These are phyloP conservation scores for Agrenia bidenticulata DNA, from an alignment of 2,888 invertebrate species.

Conservation along the genomic window DNA sequence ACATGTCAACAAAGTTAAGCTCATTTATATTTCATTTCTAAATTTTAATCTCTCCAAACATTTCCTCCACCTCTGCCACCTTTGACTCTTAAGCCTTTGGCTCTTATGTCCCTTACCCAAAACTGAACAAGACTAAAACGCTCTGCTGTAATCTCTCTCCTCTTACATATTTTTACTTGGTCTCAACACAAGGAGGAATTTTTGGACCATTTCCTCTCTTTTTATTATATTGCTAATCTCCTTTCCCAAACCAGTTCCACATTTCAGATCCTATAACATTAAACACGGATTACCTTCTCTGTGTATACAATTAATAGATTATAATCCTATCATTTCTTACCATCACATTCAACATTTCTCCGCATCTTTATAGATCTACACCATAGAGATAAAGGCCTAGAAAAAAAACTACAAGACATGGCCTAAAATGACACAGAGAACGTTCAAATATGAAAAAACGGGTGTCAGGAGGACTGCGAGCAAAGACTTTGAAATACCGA, in stretches of 20 bases:
- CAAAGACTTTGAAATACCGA: no score
- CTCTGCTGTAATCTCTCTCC: neutral
- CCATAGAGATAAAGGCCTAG: no score
- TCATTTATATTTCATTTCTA: conserved; percentile 2
- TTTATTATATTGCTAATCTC: neutral
- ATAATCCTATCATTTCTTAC: conserved; percentile 1
- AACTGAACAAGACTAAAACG: neutral
- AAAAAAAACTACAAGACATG: no score
- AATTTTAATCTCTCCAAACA: conserved; percentile 16
- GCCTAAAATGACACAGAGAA: no score
- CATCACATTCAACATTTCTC: neutral
- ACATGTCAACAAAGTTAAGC: conserved; percentile 21
- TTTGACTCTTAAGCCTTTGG: neutral
- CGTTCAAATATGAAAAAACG: no score
- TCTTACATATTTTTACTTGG: neutral
- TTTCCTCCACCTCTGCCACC: conserved; percentile 3
- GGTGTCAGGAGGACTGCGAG: no score
- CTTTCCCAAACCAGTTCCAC: conserved; percentile 13
- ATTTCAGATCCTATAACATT: no score
- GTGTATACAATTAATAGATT: neutral
- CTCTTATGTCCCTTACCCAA: neutral
- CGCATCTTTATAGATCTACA: no score
- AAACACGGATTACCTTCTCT: no score
- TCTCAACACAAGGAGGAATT: neutral
- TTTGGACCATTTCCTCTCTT: neutral